Evolutionary conservation across 2,113 vertebrate genomes (phyloP).

Genomic region (Aegithalos caudatus): DNA sequence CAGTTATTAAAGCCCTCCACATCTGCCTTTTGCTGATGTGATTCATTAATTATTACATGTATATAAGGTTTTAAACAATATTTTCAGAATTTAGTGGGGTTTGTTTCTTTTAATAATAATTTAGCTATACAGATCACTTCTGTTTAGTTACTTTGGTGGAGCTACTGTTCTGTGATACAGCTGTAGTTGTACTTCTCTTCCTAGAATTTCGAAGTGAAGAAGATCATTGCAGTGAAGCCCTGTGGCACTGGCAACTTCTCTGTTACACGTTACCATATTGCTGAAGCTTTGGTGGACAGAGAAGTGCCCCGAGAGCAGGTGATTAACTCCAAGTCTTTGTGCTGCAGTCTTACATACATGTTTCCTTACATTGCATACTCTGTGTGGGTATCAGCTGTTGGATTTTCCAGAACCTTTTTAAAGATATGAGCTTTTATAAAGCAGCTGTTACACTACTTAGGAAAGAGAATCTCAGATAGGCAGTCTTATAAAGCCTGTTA

Average conservation of each 20-base stretch:
- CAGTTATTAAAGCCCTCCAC: background rate
- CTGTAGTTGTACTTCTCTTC: background rate
- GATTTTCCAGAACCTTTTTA: background rate
- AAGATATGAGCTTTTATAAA: background rate
- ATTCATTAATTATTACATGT: background rate
- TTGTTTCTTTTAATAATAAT: background rate
- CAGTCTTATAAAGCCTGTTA: background rate
- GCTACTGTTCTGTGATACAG: background rate
- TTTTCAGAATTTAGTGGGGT: background rate
- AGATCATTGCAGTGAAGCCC: slow-evolving; percentile 62
- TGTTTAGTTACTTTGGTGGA: background rate
- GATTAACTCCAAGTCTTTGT: background rate
- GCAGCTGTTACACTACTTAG: background rate
- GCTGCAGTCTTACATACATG: rapidly evolving
- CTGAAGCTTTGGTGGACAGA: slow-evolving; percentile 74
- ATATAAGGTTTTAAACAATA: background rate
- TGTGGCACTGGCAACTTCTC: slow-evolving; percentile 74
- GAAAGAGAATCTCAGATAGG: background rate
- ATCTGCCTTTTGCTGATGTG: background rate
- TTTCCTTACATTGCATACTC: background rate
- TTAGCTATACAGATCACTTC: background rate
- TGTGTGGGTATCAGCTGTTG: background rate
- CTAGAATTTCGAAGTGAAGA: slow-evolving; percentile 76
- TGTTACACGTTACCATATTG: slow-evolving; percentile 81
- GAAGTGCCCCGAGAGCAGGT: slow-evolving; percentile 79